Conservation (phyloP, 2,797 vertebrate genomes). For the Anomalospiza imberbis region DNA sequence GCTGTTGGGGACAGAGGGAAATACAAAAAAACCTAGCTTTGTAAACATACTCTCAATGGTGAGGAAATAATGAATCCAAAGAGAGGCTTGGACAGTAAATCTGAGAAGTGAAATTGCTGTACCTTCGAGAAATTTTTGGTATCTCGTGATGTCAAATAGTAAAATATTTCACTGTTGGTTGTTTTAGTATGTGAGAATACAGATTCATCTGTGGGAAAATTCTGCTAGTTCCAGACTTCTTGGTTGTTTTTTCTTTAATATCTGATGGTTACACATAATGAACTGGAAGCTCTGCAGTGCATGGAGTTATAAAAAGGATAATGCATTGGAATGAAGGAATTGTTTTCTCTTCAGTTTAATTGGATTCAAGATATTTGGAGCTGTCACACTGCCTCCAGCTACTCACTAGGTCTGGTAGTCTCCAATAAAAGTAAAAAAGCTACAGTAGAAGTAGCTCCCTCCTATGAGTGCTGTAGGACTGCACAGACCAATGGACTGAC, state of each 20-base stretch:
- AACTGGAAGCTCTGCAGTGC: neutral
- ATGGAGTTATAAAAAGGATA: neutral
- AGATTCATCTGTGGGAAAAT: neutral
- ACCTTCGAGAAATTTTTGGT: neutral
- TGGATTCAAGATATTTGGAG: neutral
- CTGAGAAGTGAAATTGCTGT: neutral
- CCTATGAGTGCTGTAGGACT: rapidly evolving
- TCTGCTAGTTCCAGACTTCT: neutral
- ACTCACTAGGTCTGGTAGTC: neutral
- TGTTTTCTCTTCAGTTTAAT: neutral
- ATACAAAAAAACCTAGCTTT: neutral
- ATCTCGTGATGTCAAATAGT: neutral
- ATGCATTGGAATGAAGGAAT: neutral
- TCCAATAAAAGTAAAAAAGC: neutral
- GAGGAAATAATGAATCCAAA: neutral
- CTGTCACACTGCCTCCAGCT: neutral
- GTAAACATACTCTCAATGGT: neutral
- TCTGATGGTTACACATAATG: neutral
- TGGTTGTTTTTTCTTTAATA: neutral
- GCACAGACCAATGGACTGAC: neutral
- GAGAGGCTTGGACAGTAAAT: neutral
- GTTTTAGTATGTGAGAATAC: neutral
- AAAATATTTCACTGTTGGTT: neutral
- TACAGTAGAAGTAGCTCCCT: neutral
- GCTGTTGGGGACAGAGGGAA: neutral